These are phyloP conservation scores for Empidonax alnorum DNA, from an alignment of 2,113 vertebrate species.

Conservation along the genomic window DNA sequence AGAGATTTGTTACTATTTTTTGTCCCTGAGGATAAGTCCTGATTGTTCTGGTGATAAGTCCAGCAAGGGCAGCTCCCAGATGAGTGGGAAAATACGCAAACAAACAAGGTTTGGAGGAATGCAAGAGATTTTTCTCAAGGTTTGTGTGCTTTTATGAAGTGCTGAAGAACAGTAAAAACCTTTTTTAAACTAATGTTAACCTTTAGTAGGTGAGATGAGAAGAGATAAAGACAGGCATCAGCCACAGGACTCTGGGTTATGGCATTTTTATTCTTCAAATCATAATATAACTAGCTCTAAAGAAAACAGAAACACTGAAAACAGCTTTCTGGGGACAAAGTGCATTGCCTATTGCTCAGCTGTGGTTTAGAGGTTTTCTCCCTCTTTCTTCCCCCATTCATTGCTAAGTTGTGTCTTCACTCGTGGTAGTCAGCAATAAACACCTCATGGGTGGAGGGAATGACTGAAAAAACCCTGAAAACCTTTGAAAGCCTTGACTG, in stretches of 20 bases:
- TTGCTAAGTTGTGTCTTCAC: not conserved
- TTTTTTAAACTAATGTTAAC: conserved; percentile 40
- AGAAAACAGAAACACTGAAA: conserved; percentile 7
- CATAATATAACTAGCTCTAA: conserved; percentile 15
- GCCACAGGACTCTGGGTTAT: not conserved
- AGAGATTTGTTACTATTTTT: not conserved
- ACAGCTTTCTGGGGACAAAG: not conserved
- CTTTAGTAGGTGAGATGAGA: conserved; percentile 1
- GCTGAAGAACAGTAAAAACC: conserved; percentile 26
- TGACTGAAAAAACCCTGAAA: not conserved
- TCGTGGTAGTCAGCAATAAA: not conserved
- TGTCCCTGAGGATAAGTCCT: not conserved
- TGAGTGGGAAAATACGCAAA: not conserved
- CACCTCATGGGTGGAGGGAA: not conserved
- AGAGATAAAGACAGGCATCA: conserved; percentile 7
- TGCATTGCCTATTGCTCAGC: not conserved
- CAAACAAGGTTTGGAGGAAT: not conserved
- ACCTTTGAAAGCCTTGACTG: not conserved
- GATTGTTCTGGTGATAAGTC: not conserved
- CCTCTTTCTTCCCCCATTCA: not conserved
- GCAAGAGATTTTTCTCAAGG: not conserved
- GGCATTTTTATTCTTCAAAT: conserved; percentile 4
- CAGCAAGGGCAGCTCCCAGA: not conserved
- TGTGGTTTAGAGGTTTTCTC: not conserved
- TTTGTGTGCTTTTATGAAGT: not conserved